Conservation (phyloP, 2,888 invertebrate species). For the Abscondita cerata region DNA sequence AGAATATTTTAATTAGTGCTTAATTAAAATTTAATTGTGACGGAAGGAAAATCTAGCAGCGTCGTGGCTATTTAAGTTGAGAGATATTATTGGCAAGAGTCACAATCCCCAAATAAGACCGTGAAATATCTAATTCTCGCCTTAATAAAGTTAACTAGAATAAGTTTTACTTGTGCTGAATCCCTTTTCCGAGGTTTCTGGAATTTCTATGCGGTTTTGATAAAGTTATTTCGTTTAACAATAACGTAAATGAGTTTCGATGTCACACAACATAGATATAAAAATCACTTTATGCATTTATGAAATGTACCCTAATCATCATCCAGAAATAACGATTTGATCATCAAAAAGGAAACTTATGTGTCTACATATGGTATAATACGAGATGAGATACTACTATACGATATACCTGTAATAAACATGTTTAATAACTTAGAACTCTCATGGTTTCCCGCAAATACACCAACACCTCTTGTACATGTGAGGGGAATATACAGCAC, state of each 20-base stretch:
- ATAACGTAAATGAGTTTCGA: too few relatives aligned
- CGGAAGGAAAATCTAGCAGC: too few relatives aligned
- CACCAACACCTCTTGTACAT: constrained; percentile 22
- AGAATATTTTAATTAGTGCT: too few relatives aligned
- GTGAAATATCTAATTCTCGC: constrained; percentile 44
- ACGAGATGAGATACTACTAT: constrained; percentile 11
- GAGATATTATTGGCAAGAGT: constrained; percentile 16
- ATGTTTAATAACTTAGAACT: constrained; percentile 27
- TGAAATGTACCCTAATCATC: too few relatives aligned
- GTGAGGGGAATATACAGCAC: constrained; percentile 30
- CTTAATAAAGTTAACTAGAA: constrained; percentile 47
- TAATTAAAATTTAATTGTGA: too few relatives aligned
- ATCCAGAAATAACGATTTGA: background rate
- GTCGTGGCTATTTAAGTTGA: too few relatives aligned
- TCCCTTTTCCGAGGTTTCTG: constrained; percentile 31
- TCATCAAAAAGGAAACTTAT: background rate
- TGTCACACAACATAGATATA: background rate
- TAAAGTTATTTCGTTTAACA: background rate
- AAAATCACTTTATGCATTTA: constrained; percentile 11
- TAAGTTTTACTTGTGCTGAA: constrained; percentile 40
- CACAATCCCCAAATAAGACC: constrained; percentile 31
- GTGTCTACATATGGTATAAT: constrained; percentile 5
- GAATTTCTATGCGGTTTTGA: constrained; percentile 31
- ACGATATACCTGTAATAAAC: constrained; percentile 28
- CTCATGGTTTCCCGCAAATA: constrained; percentile 16